Evolutionary conservation across 2,888 invertebrate species (phyloP).

Genomic region (Limnephilus auricula): DNA sequence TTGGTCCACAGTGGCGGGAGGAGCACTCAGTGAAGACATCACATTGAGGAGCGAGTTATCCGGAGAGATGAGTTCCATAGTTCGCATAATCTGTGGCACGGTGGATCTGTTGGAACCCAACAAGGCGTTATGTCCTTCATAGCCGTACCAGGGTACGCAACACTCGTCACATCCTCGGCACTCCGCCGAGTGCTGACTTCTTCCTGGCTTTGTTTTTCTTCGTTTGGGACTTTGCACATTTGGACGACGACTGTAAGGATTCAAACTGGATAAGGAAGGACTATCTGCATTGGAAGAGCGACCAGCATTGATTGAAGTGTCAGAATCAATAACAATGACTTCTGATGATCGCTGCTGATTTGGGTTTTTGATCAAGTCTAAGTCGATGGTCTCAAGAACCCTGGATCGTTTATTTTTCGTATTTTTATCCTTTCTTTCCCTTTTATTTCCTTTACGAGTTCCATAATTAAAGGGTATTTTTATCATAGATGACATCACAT

Average conservation of each 20-base stretch:
- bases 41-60: not conserved
- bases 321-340: conserved; percentile 55
- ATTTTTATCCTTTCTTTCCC: conserved; percentile 6
- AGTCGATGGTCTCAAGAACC: conserved; percentile 24
- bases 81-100: not conserved
- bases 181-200: not conserved
- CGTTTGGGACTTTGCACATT: not conserved
- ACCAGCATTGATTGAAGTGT: conserved; percentile 35
- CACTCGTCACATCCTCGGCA: not conserved
- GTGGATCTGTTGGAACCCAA: not conserved
- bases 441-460: conserved; percentile 10
- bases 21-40: not conserved
- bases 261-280: not conserved
- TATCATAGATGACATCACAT: conserved; percentile 28
- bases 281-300: conserved; percentile 4
- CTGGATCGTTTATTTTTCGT: not conserved
- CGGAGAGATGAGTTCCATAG: conserved; percentile 6
- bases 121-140: not conserved
- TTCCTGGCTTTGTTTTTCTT: not conserved
- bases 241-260: not conserved
- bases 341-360: conserved; percentile 36
- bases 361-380: not conserved
- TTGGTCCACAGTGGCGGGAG: not conserved
- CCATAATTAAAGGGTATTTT: conserved; percentile 2
- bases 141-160: not conserved